Base-by-base conservation (phyloP, 2,113 vertebrate genomes). In the Hyaena hyaena region DNA sequence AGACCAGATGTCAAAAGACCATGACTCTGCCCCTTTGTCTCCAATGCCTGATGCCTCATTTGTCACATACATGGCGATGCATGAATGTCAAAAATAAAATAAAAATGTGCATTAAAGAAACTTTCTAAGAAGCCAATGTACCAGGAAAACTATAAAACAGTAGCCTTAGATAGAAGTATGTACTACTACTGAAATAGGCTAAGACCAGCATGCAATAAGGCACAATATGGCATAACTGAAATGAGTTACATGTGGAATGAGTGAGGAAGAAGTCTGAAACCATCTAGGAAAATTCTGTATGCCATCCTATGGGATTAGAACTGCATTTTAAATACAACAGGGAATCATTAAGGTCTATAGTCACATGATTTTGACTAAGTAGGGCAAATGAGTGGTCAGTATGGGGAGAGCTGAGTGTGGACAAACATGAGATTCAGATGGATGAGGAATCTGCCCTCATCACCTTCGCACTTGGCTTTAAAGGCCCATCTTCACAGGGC, bases 1-100 rank as follows among this genome's bases (percentile, higher is more conserved):
- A 73, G 23, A 76, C 4, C 45, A 39, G n/a, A 5, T 21, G 28
- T 65, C 87, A 31, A 66, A 66, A 63, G 50, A 10, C 14, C 28
- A 66, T 31, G 24, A 17, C 12, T 8, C 33, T 2, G 6, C 14
- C 0, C 3, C 0, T 48, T 53, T 7, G 2, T 65, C 43, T 61
- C 53, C 45, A 80, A 5, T 39, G 6, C 16, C 17, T 48, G 53
- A 31, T 0, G 35, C 21, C 14, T 21, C 53, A 24, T 21, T 73
- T 68, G 19, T 16, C 5, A 24, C 1, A 65, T 68, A 21, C 3
- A 23, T 23, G 45, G 35, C 45, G 35, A 93, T 2, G 4, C 2
- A 21, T 26, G 12, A n/a, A 55, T 16, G 17, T 24, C 5, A 17
- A 65, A 39, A 16, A 77, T 14, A 69, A 91, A 68, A 95, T 33